A percentile compares a stretch with the other conserved stretches of the same genome.
phyloP scores from a whole-genome alignment of 2,888 invertebrate species.

The Coenonympha glycerion region DNA sequence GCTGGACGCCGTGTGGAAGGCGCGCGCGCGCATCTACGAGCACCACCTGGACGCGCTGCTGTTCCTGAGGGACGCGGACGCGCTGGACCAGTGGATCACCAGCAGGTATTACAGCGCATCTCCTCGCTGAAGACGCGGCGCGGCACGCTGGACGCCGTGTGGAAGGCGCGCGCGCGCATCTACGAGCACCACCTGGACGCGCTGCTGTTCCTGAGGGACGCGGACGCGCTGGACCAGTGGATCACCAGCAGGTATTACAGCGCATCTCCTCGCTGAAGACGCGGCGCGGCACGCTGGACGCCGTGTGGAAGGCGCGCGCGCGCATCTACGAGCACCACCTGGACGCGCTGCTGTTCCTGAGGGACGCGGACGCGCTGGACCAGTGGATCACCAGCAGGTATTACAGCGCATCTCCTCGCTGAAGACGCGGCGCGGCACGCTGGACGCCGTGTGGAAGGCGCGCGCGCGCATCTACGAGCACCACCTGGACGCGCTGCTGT shows the following conservation, averaged over 20 bases:
- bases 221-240: constrained; percentile 94
- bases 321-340: constrained; percentile 92
- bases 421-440: constrained; percentile 79
- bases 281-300: constrained; percentile 80
- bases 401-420: constrained; percentile 83
- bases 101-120: too few species aligned
- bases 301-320: constrained; percentile 85
- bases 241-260: too few species aligned
- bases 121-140: constrained; percentile 80
- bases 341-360: constrained; percentile 92
- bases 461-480: constrained; percentile 90
- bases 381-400: constrained; percentile 93
- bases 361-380: constrained; percentile 93
- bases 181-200: constrained; percentile 96
- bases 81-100: constrained; percentile 93
- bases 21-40: constrained; percentile 87
- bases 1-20: constrained; percentile 85
- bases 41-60: constrained; percentile 94
- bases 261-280: constrained; percentile 83
- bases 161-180: constrained; percentile 84
- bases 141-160: constrained; percentile 82
- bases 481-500: constrained; percentile 93
- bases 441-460: constrained; percentile 85
- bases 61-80: constrained; percentile 93
- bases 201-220: constrained; percentile 92